phyloP scores from a whole-genome alignment of 2,113 vertebrate species.

The Chauna torquata region DNA sequence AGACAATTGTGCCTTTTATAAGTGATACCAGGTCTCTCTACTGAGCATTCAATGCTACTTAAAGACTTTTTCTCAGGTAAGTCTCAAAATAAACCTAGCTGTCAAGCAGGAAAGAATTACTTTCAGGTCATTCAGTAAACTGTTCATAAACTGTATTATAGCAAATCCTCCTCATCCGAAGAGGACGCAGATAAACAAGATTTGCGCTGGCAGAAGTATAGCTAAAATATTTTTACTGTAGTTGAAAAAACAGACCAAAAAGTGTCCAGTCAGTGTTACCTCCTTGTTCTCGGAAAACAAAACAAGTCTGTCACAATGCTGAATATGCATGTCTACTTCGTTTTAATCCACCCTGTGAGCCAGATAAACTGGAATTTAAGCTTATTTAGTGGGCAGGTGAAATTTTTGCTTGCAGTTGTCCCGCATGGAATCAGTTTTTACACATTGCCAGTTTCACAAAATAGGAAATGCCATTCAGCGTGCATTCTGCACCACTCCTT shows the following conservation, averaged over 20 bases:
- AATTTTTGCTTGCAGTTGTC: neutral
- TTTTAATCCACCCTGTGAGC: neutral
- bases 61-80: neutral
- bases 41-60: neutral
- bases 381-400: neutral
- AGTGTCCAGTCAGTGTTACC: neutral
- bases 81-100: neutral
- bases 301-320: neutral
- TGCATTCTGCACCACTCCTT: constrained; percentile 70
- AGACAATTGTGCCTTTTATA: neutral
- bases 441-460: constrained; percentile 53
- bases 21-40: neutral
- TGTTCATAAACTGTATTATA: neutral
- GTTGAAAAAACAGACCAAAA: constrained; percentile 28
- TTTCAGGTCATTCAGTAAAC: neutral
- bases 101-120: neutral
- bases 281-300: neutral
- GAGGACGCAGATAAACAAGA: constrained; percentile 28
- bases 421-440: neutral
- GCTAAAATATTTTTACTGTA: constrained; percentile 24
- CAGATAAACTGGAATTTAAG: neutral
- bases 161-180: neutral
- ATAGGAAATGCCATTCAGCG: constrained; percentile 77
- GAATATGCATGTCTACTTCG: neutral
- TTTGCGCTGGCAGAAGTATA: constrained; percentile 27